Base-by-base conservation (phyloP, 53 echinoderm and acorn worm genomes). In the Hippasteria phrygiana region DNA sequence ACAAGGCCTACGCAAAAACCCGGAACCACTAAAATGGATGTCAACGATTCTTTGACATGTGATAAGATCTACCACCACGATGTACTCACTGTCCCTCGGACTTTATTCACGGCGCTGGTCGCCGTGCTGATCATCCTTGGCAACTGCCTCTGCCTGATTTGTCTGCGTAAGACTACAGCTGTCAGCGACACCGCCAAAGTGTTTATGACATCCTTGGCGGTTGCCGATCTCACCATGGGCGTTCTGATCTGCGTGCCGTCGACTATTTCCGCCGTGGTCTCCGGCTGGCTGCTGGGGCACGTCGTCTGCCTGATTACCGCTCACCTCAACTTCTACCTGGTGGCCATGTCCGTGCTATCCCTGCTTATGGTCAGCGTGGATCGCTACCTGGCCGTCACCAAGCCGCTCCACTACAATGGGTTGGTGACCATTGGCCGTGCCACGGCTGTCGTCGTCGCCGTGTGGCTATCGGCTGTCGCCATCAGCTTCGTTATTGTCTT, bases 191-290 rank as follows among this genome's bases (percentile, higher is more conserved):
- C 18, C 76, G 36, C 77, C 12, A 77, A 37, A 36, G 55, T 77
- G 3, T 77, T 77, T 35, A 36, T 54, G 37, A 77, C 77, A 2
- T 77, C 77, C 16, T 22, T 77, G 13, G 17, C 77, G 3, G n/a
- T 50, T 20, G 77, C 77, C 35, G 77, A 77, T 54, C 77, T 77
- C 14, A 34, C 41, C 5, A 54, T 77, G 77, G 77, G 77, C 2
- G 34, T 77, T n/a, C 35, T 77, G 3, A 77, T 77, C 35, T 77
- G 54, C 41, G 35, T 22, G 20, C 76, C 76, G 1, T 77, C 77
- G 10, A 17, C 55, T 10, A 54, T 54, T 17, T 54, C 55, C 6
- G 54, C 77, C 27, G 28, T 34, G 12, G 38, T 32, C 2, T 54
- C 54, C 18, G 13, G 53, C 14, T 77, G 77, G 77, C 14, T 38